phyloP scores from a whole-genome alignment of 2,797 vertebrate genomes.

The Sebastes glaucus region DNA sequence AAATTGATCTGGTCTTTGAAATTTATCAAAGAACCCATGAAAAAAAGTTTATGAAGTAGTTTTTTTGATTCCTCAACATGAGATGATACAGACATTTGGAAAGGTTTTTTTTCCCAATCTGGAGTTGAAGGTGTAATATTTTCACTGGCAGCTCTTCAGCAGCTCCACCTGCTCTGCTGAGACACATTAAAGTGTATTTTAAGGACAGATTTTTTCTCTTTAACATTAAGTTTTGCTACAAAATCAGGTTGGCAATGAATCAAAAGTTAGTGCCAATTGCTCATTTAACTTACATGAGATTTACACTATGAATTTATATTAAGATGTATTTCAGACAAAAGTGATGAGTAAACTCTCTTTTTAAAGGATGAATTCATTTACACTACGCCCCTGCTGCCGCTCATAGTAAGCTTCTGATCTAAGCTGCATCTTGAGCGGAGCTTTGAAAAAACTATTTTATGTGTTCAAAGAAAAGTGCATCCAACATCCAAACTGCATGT shows the following conservation, averaged over 20 bases:
- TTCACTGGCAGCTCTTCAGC: background rate
- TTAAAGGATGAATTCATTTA: background rate
- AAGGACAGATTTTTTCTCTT: background rate
- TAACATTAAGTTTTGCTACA: background rate
- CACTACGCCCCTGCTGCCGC: background rate
- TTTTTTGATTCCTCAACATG: background rate
- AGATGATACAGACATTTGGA: background rate
- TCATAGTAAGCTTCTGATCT: background rate
- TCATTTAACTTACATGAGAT: background rate
- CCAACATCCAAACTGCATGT: background rate
- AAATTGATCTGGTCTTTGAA: background rate
- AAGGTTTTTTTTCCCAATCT: background rate
- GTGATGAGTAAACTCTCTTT: conserved; percentile 13
- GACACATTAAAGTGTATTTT: background rate
- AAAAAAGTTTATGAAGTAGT: background rate
- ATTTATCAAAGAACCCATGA: background rate
- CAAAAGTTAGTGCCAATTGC: background rate
- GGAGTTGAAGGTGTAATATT: background rate
- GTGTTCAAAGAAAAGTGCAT: conserved; percentile 1
- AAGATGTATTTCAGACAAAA: conserved; percentile 15
- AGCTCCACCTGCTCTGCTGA: background rate
- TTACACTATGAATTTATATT: background rate
- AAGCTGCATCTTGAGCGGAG: background rate
- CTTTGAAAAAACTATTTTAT: conserved; percentile 1
- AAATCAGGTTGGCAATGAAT: background rate